Evolutionary conservation across 1,140 invertebrate species (phyloP).

Genomic region (Hylyphantes graminicola): DNA sequence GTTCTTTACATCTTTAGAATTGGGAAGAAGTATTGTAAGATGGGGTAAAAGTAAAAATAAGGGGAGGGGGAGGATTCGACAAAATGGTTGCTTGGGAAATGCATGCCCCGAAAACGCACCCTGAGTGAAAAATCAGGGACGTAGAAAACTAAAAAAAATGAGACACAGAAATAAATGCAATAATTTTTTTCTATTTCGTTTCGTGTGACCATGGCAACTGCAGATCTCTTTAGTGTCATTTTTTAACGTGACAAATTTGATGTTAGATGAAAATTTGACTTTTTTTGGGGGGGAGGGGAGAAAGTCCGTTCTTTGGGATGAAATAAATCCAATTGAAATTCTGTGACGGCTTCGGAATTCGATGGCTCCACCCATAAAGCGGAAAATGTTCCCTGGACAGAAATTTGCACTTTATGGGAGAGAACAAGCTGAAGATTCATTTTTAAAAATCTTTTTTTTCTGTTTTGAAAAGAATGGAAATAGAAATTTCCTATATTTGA

Average conservation of each 20-base stretch:
- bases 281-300: background rate
- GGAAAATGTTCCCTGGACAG: no score
- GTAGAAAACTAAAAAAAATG: conserved; percentile 19
- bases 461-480: no score
- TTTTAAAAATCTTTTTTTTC: no score
- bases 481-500: no score
- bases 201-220: conserved; percentile 54
- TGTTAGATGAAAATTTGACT: conserved; percentile 34
- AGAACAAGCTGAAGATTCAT: no score
- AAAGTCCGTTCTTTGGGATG: conserved; percentile 25
- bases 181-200: conserved; percentile 30
- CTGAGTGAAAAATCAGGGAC: conserved; percentile 51
- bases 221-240: conserved; percentile 38
- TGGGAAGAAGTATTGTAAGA: background rate
- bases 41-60: background rate
- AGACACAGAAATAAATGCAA: conserved; percentile 58
- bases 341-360: no score
- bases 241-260: conserved; percentile 52
- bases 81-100: conserved; percentile 58
- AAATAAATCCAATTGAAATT: conserved; percentile 36
- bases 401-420: no score
- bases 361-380: no score
- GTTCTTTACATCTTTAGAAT: no score
- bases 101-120: conserved; percentile 29
- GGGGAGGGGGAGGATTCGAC: conserved; percentile 20